phyloP scores from a whole-genome alignment of 2,797 vertebrate genomes.

The Alca torda region DNA sequence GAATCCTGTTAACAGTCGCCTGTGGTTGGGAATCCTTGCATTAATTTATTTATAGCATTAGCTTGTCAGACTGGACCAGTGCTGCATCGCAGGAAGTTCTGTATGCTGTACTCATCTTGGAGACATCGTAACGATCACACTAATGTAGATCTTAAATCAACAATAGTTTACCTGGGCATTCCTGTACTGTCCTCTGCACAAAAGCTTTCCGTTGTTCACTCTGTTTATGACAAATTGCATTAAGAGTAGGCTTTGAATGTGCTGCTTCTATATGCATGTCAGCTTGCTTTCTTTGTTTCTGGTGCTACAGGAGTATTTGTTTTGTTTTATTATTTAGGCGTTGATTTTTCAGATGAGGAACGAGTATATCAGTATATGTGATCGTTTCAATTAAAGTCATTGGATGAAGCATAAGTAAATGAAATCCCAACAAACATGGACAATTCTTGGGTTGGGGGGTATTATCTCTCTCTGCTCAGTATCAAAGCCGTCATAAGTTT shows the following conservation, averaged over 20 bases:
- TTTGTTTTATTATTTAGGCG: background rate
- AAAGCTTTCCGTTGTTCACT: background rate
- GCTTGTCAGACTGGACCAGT: background rate
- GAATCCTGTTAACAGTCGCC: background rate
- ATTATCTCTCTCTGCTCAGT: background rate
- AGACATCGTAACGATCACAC: rapidly evolving
- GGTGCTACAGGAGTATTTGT: background rate
- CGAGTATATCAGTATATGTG: background rate
- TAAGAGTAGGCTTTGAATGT: background rate
- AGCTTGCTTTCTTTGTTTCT: background rate
- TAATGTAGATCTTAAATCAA: background rate
- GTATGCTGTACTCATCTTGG: background rate
- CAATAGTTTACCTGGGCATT: background rate
- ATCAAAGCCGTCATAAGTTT: background rate
- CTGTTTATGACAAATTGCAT: background rate
- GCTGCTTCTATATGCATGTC: background rate
- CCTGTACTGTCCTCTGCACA: background rate
- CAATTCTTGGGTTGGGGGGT: background rate
- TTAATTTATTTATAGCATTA: background rate
- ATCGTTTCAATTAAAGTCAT: background rate
- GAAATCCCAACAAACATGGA: background rate
- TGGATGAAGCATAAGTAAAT: background rate
- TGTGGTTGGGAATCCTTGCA: background rate
- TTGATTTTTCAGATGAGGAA: background rate
- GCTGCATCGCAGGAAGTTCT: background rate